These are phyloP conservation scores for Ahaetulla prasina DNA, from an alignment of 2,113 vertebrate genomes.

Conservation along the genomic window DNA sequence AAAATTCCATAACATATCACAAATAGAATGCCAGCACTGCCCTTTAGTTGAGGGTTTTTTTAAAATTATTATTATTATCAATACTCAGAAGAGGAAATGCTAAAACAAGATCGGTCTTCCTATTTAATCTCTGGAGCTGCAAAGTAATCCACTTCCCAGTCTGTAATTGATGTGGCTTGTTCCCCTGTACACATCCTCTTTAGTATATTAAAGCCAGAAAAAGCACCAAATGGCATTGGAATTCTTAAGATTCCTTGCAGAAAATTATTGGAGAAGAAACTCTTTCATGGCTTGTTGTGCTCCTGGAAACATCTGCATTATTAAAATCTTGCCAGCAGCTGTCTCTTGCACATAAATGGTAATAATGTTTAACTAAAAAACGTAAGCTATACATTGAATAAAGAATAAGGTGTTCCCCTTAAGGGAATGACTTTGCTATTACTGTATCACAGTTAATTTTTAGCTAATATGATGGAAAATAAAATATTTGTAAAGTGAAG, in stretches of 20 bases:
- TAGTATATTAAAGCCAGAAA: neutral
- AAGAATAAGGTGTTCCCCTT: neutral
- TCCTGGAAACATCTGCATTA: neutral
- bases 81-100: neutral
- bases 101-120: neutral
- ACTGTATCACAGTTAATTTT: neutral
- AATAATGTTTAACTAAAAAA: neutral
- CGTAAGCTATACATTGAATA: neutral
- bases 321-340: neutral
- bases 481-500: constrained; percentile 11
- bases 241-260: neutral
- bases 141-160: neutral
- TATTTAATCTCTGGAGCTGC: neutral
- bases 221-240: neutral
- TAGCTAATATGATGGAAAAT: neutral
- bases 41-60: neutral
- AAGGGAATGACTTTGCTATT: neutral
- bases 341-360: neutral
- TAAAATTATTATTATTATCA: neutral
- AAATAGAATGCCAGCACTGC: neutral
- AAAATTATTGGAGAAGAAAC: neutral
- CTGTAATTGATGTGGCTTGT: neutral
- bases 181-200: neutral
- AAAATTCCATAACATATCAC: neutral
- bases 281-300: neutral